Evolutionary conservation across 2,797 vertebrate species (phyloP).

Genomic region (Coendou prehensilis): DNA sequence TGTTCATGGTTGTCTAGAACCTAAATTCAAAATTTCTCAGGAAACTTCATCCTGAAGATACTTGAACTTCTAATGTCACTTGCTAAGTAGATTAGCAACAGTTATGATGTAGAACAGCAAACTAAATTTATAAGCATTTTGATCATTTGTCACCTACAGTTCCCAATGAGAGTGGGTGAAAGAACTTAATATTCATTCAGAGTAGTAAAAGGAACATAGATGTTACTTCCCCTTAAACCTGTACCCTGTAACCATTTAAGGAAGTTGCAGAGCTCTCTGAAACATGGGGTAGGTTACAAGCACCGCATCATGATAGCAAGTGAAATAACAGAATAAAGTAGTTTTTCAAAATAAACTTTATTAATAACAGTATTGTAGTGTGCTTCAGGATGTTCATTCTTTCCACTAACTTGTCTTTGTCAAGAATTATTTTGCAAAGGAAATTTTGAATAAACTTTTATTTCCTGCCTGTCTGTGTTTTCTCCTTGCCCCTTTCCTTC

Average conservation of each 20-base stretch:
- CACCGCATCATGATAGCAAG: neutral
- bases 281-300: neutral
- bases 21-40: neutral
- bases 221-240: neutral
- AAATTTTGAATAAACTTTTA: conserved; percentile 81
- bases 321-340: conserved; percentile 47
- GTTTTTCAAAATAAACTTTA: conserved; percentile 72
- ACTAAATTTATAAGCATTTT: conserved; percentile 44
- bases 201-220: neutral
- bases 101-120: conserved; percentile 32
- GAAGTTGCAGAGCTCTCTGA: conserved; percentile 41
- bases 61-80: conserved; percentile 59
- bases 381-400: conserved; percentile 79
- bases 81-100: conserved; percentile 44
- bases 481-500: conserved; percentile 78
- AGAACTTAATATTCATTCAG: conserved; percentile 40
- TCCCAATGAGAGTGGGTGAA: conserved; percentile 18
- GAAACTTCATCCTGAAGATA: conserved; percentile 50
- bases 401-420: conserved; percentile 85
- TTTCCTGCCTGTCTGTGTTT: conserved; percentile 84
- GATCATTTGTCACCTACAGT: conserved; percentile 50
- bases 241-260: conserved; percentile 36
- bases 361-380: conserved; percentile 71
- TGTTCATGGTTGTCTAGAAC: neutral
- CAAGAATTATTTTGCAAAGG: conserved; percentile 79